A percentile compares a stretch with the other conserved stretches of the same genome.
These are phyloP conservation scores for Calyptomena viridis DNA, from an alignment of 2,113 vertebrate species.

Conservation along the genomic window DNA sequence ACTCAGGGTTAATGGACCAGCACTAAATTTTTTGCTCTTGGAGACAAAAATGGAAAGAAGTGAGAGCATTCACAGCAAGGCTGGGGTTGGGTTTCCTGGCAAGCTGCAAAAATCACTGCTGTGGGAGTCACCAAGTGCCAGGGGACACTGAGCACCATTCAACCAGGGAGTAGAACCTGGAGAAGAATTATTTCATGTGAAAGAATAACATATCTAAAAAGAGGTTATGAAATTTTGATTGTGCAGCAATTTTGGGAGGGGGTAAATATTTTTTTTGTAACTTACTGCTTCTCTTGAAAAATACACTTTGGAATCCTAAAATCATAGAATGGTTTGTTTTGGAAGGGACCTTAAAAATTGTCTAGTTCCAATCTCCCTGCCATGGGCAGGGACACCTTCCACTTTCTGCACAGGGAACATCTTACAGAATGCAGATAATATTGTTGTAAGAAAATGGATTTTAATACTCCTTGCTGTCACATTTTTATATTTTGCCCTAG, in stretches of 20 bases:
- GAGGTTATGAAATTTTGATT: background rate
- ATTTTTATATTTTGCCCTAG: background rate
- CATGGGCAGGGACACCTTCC: background rate
- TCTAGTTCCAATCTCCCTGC: background rate
- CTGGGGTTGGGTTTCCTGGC: background rate
- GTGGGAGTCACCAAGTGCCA: background rate
- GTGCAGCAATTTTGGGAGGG: background rate
- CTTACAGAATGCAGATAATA: background rate
- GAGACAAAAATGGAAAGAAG: background rate
- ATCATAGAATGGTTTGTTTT: background rate
- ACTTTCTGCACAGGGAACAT: background rate
- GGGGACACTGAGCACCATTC: background rate
- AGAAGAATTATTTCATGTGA: background rate
- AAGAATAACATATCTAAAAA: background rate
- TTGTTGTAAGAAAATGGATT: background rate
- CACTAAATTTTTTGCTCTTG: background rate
- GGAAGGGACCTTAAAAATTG: background rate
- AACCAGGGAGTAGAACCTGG: background rate
- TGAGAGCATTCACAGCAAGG: background rate
- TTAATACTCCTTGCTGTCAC: background rate
- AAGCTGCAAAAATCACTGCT: background rate
- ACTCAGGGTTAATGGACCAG: background rate
- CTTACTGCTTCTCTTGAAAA: background rate
- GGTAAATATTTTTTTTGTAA: background rate
- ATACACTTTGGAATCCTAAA: background rate